Conservation (phyloP, 2,888 invertebrate species). For the Clunio marinus region DNA sequence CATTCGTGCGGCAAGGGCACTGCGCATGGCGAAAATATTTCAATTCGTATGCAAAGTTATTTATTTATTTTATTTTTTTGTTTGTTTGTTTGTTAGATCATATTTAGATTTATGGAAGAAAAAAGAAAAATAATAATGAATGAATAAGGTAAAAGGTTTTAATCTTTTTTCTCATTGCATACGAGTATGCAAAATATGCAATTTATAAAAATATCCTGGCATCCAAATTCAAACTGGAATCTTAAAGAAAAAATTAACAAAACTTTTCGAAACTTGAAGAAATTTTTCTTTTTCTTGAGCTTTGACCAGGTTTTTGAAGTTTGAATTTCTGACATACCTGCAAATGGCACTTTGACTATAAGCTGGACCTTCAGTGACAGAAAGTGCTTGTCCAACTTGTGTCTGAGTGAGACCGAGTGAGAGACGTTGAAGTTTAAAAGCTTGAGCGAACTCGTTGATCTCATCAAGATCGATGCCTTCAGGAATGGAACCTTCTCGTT, state of each 20-base stretch:
- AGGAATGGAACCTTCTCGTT: conserved; percentile 61
- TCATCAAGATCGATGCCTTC: conserved; percentile 96
- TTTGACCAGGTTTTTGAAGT: background rate
- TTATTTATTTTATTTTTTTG: background rate
- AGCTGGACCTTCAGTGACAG: conserved; percentile 94
- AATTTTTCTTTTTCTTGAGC: background rate
- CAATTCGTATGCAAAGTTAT: too few relatives aligned
- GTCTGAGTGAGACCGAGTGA: conserved; percentile 94
- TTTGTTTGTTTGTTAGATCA: background rate
- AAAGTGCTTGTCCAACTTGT: conserved; percentile 94
- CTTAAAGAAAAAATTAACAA: background rate
- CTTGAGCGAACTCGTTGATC: conserved; percentile 97
- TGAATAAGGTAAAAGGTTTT: too few relatives aligned
- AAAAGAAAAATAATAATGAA: background rate
- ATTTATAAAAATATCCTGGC: conserved; percentile 28
- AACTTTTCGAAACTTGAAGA: background rate
- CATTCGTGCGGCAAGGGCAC: conserved; percentile 96
- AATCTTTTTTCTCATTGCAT: too few relatives aligned
- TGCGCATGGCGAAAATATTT: conserved; percentile 51
- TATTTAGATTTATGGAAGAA: conserved; percentile 14
- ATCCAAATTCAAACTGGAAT: background rate
- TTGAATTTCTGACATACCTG: conserved; percentile 69
- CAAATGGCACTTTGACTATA: conserved; percentile 99
- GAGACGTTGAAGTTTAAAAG: conserved; percentile 88
- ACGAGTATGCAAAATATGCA: too few relatives aligned